A percentile compares a stretch with the other conserved stretches of the same genome.
Conservation (phyloP, 2,888 invertebrate species). For the Lycophotia porphyrea region DNA sequence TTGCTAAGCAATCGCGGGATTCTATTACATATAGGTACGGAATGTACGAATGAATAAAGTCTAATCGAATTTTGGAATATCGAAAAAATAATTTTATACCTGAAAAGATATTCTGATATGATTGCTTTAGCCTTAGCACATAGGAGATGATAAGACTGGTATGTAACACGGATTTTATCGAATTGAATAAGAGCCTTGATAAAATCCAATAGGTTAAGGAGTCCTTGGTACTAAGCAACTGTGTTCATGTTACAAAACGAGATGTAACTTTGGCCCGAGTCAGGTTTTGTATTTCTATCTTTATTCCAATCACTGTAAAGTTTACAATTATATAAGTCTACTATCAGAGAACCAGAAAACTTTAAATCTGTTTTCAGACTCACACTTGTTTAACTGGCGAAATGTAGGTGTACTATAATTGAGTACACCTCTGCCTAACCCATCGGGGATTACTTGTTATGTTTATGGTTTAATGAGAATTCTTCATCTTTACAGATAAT, state of each 20-base stretch:
- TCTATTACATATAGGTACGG: slow-evolving; percentile 52
- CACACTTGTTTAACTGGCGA: not conserved
- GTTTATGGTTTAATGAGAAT: not conserved
- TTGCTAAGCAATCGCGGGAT: slow-evolving; percentile 55
- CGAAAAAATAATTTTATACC: not conserved
- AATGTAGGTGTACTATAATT: not conserved
- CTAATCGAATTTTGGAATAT: slow-evolving; percentile 22
- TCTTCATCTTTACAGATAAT: not conserved
- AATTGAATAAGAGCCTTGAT: slow-evolving; percentile 11
- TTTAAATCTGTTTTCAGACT: not conserved
- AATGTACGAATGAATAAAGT: slow-evolving; percentile 34
- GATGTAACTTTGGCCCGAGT: not conserved
- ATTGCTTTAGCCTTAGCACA: slow-evolving; percentile 16
- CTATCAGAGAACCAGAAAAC: not conserved
- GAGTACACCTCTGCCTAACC: not conserved
- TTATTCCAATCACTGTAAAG: not conserved
- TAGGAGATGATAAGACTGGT: not conserved
- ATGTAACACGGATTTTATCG: not conserved
- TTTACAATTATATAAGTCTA: not conserved
- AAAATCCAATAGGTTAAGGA: slow-evolving; percentile 11
- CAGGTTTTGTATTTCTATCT: not conserved
- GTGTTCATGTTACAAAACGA: slow-evolving; percentile 4
- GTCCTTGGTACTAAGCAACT: not conserved
- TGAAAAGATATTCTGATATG: slow-evolving; percentile 12
- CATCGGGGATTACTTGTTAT: not conserved